A percentile compares a stretch with the other conserved stretches of the same genome.
Conservation (phyloP, 2,797 vertebrate genomes). For the Falco rusticolus region DNA sequence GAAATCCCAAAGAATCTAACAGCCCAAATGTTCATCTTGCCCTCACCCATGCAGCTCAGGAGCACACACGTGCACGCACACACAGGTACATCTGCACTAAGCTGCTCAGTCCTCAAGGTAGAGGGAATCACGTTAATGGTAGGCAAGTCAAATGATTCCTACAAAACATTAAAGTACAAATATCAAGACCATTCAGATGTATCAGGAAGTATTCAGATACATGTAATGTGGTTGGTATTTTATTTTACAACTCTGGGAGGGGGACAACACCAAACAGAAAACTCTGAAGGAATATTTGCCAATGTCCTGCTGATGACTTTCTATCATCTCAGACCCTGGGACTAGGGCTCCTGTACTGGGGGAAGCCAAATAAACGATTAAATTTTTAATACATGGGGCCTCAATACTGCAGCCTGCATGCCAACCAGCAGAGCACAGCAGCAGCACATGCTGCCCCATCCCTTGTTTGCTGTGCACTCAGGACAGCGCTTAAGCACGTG, state of each 20-base stretch:
- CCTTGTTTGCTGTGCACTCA: not conserved
- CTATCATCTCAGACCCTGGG: not conserved
- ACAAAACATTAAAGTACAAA: not conserved
- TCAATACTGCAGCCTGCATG: not conserved
- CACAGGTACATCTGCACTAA: not conserved
- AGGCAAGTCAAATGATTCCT: not conserved
- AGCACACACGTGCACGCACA: not conserved
- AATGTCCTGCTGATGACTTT: not conserved
- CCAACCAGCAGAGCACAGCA: not conserved
- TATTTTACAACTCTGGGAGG: not conserved
- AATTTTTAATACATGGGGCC: fast-evolving
- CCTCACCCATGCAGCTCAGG: not conserved
- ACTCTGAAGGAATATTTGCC: not conserved
- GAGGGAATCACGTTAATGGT: not conserved
- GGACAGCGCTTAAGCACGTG: not conserved
- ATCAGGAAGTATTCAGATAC: not conserved
- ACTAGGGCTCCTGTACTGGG: not conserved
- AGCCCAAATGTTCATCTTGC: not conserved
- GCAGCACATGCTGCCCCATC: not conserved
- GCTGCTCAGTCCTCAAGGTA: not conserved
- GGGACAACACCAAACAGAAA: not conserved
- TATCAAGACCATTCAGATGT: not conserved
- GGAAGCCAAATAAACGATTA: not conserved
- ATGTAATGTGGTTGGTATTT: not conserved
- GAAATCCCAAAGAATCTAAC: not conserved